These are phyloP conservation scores for Eudyptes chrysolophus DNA, from an alignment of 2,113 vertebrate genomes.

Conservation along the genomic window DNA sequence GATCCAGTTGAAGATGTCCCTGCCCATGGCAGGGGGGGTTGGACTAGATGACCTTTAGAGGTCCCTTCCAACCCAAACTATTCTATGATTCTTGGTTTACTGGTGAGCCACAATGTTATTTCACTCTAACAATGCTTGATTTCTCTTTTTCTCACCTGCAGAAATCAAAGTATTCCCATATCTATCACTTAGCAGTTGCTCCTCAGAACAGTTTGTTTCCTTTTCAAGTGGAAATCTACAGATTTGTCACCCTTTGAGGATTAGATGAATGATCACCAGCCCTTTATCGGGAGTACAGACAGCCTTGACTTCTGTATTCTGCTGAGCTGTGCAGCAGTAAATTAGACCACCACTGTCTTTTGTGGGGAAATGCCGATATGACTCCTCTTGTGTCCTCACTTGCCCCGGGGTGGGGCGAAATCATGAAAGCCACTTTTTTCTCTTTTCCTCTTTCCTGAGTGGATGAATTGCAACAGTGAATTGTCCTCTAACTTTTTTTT, in stretches of 20 bases:
- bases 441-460: not conserved
- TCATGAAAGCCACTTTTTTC: not conserved
- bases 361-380: not conserved
- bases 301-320: not conserved
- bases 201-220: constrained; percentile 2
- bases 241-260: constrained; percentile 31
- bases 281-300: not conserved
- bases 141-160: not conserved
- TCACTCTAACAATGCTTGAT: not conserved
- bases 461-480: not conserved
- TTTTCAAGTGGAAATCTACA: constrained; percentile 20
- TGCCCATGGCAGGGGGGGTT: too few relatives aligned
- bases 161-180: constrained; percentile 18
- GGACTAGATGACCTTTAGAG: too few relatives aligned
- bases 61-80: too few relatives aligned
- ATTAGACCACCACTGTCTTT: not conserved
- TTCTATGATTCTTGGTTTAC: not conserved
- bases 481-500: not conserved
- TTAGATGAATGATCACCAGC: not conserved
- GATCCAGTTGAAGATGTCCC: too few relatives aligned
- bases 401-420: not conserved
- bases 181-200: not conserved
- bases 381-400: not conserved
- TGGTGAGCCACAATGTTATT: not conserved
- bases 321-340: not conserved